phyloP scores from a whole-genome alignment of 92 coral and sea anemone species.

The Pocillopora grandis region DNA sequence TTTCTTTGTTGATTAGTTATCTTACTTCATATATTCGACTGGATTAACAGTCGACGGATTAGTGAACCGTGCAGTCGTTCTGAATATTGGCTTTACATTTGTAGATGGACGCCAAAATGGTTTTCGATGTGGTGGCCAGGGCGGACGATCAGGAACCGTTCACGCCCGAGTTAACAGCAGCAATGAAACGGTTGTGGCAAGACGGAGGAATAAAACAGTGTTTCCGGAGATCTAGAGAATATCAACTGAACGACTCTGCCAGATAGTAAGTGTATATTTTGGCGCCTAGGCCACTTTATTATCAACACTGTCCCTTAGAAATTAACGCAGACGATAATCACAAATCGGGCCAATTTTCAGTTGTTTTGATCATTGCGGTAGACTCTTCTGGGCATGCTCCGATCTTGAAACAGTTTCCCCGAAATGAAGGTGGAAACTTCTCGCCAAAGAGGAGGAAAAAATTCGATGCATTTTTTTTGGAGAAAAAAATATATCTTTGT shows the following conservation, averaged over 20 bases:
- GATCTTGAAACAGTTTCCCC: conserved; percentile 22
- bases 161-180: conserved; percentile 91
- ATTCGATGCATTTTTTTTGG: no score
- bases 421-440: no score
- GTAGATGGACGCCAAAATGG: conserved; percentile 97
- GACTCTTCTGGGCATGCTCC: conserved; percentile 48
- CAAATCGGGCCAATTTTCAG: conserved; percentile 16
- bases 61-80: conserved; percentile 34
- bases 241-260: conserved; percentile 97
- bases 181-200: conserved; percentile 88
- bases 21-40: conserved; percentile 33
- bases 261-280: conserved; percentile 82
- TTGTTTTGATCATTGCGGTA: conserved; percentile 35
- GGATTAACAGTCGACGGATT: conserved; percentile 23
- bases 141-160: conserved; percentile 97
- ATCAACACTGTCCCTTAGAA: background rate
- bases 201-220: conserved; percentile 92
- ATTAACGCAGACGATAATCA: background rate
- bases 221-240: conserved; percentile 89
- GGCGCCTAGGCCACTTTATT: background rate
- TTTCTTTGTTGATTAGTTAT: conserved; percentile 34
- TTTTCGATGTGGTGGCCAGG: conserved; percentile 97
- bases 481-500: no score
- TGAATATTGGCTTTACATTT: conserved; percentile 42
- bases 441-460: no score